Percentiles rank a stretch among this genome's conserved stretches.
phyloP scores from a whole-genome alignment of 1,140 invertebrate genomes.

The Pectinophora gossypiella region DNA sequence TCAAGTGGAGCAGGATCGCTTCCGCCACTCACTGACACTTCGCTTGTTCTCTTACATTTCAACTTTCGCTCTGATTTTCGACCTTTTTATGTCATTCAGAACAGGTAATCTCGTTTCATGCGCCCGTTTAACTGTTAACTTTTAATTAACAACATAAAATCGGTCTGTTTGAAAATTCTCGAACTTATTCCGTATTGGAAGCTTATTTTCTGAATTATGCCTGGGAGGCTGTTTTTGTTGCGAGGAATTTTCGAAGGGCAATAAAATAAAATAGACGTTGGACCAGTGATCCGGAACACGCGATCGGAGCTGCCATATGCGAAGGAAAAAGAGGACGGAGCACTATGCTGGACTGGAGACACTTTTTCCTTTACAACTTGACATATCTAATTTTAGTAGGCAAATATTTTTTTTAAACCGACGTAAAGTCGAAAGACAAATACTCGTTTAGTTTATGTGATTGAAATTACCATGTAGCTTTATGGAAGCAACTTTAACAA shows the following conservation, averaged over 20 bases:
- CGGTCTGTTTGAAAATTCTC: neutral
- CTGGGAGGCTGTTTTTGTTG: neutral
- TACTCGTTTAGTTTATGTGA: too few relatives aligned
- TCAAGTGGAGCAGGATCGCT: slow-evolving; percentile 19
- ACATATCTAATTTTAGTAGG: too few relatives aligned
- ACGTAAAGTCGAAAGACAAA: too few relatives aligned
- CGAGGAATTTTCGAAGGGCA: neutral
- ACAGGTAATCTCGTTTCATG: slow-evolving; percentile 17
- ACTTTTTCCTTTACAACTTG: too few relatives aligned
- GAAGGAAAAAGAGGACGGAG: neutral
- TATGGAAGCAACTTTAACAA: too few relatives aligned
- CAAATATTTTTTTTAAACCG: too few relatives aligned
- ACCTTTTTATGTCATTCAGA: slow-evolving; percentile 28
- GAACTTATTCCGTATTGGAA: neutral
- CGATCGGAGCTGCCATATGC: slow-evolving; percentile 19
- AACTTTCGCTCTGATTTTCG: slow-evolving; percentile 65
- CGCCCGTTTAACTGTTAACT: slow-evolving; percentile 21
- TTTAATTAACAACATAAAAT: slow-evolving; percentile 16
- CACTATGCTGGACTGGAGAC: too few relatives aligned
- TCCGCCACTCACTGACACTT: slow-evolving; percentile 48
- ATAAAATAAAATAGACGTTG: slow-evolving; percentile 39
- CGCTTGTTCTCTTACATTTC: slow-evolving; percentile 2
- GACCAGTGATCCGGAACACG: slow-evolving; percentile 46
- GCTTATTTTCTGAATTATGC: neutral
- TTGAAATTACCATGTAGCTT: too few relatives aligned